Base-by-base conservation (phyloP, 2,888 invertebrate genomes). In the Ceriagrion tenellum region DNA sequence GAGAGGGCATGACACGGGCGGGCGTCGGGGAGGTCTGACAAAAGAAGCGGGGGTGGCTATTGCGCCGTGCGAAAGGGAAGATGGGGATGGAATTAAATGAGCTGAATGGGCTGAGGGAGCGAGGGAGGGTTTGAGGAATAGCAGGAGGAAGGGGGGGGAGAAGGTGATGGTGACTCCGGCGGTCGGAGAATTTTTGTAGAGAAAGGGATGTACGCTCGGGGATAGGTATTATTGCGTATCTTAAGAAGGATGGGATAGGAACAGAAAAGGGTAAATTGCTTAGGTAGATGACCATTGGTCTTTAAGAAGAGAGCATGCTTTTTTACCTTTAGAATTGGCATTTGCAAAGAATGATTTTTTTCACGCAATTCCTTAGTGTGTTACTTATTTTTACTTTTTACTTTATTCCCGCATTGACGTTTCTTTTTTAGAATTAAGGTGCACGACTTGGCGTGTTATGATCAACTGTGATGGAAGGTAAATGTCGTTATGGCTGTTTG, bases 61-160 rank as follows among this genome's bases (percentile, higher is more conserved):
- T 35, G 81, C 12, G 30, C 30, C 35, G 35, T 13, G 35, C 13
- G 16, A 35, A 8, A 16, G 74, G 30, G 30, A 81, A 35, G 81
- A 16, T 81, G 81, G 81, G 81, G 63, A 63, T 59, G 91, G 91
- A 91, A 93, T 93, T 93, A 93, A 93, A 93, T 69, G 93, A 69
- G 91, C 81, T 81, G 26, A 81, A 81, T 81, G 81, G 69, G 47
- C 35, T 35, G 81, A 63, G 63, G 63, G 59, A 23, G 59, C 63
- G 89, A 55, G 89, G 55, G 47, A 16, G 55, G 89, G 55, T 55
- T 47, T 69, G 93, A 74, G 74, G 93, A 16, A 18, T 20, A 55
- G 55, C 26, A n/a, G 10, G 88, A 47, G 18, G 47, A 93, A 69
- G 93, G 35, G 63, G 93, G 93, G 69, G 93, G 91, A 35, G 30